Percentiles rank a stretch among this genome's conserved stretches.
Evolutionary conservation across 2,113 vertebrate species (phyloP).

Genomic region (Carassius carassius): DNA sequence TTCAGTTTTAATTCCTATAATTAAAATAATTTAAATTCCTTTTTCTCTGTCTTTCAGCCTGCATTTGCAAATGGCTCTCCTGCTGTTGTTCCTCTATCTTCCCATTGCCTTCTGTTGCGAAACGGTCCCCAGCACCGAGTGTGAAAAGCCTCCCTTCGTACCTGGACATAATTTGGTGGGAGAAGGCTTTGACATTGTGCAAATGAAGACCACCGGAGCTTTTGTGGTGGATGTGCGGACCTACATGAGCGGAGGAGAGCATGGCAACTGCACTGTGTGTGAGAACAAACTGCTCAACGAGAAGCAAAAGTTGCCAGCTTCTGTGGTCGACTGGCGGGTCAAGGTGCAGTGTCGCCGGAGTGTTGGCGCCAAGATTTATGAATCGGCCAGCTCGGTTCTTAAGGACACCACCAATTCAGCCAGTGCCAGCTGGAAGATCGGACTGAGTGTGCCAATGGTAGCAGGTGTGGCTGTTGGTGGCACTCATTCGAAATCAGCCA

Average conservation of each 20-base stretch:
- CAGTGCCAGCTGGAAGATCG: constrained; percentile 50
- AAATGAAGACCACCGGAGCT: constrained; percentile 54
- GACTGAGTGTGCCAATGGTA: constrained; percentile 22
- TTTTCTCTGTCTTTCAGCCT: not conserved
- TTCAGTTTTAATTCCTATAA: too few relatives aligned
- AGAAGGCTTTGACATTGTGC: constrained; percentile 62
- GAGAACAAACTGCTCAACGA: constrained; percentile 54
- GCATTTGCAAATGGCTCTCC: not conserved
- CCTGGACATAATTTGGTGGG: constrained; percentile 63
- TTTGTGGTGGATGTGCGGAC: constrained; percentile 54
- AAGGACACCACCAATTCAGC: constrained; percentile 10
- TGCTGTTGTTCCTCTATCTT: constrained; percentile 38
- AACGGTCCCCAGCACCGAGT: constrained; percentile 41
- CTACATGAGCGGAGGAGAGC: constrained; percentile 46
- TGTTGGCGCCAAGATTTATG: not conserved
- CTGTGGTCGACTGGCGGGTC: constrained; percentile 47
- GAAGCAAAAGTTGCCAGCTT: constrained; percentile 51
- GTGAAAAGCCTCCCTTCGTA: constrained; percentile 33
- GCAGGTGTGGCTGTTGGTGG: constrained; percentile 40
- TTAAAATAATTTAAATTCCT: not conserved
- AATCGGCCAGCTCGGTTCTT: constrained; percentile 21
- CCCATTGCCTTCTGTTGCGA: constrained; percentile 46
- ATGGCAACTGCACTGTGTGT: constrained; percentile 62
- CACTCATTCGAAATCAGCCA: constrained; percentile 47
- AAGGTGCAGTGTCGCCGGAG: constrained; percentile 39